These are phyloP conservation scores for Nesoenas mayeri DNA, from an alignment of 2,113 vertebrate genomes.

Conservation along the genomic window DNA sequence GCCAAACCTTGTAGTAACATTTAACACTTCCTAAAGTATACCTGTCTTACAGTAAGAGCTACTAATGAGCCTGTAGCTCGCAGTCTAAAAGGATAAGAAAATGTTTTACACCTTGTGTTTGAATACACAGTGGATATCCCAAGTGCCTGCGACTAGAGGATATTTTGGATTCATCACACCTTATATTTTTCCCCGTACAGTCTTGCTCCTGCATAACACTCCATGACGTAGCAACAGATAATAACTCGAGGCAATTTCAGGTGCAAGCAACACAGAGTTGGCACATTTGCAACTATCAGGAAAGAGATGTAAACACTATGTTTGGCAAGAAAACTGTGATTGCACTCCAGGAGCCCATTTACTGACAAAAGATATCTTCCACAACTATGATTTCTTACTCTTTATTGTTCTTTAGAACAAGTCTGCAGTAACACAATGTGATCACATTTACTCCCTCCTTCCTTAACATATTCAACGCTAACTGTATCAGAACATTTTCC, in stretches of 20 bases:
- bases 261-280: background rate
- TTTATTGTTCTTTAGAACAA: background rate
- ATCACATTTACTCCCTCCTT: background rate
- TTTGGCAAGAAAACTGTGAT: background rate
- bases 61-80: background rate
- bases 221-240: background rate
- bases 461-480: background rate
- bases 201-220: background rate
- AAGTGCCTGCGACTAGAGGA: background rate
- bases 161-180: background rate
- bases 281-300: background rate
- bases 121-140: background rate
- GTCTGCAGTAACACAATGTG: background rate
- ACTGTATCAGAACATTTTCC: background rate
- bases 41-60: background rate
- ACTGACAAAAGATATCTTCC: background rate
- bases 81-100: background rate
- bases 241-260: background rate
- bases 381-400: background rate
- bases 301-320: background rate
- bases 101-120: background rate
- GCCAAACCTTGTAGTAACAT: background rate
- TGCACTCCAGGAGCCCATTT: background rate
- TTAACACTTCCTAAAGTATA: background rate
- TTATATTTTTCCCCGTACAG: background rate